Percentiles rank a stretch among this genome's conserved stretches.
Evolutionary conservation across 2,888 invertebrate genomes (phyloP).

Genomic region (Drosophila trichaetosa): DNA sequence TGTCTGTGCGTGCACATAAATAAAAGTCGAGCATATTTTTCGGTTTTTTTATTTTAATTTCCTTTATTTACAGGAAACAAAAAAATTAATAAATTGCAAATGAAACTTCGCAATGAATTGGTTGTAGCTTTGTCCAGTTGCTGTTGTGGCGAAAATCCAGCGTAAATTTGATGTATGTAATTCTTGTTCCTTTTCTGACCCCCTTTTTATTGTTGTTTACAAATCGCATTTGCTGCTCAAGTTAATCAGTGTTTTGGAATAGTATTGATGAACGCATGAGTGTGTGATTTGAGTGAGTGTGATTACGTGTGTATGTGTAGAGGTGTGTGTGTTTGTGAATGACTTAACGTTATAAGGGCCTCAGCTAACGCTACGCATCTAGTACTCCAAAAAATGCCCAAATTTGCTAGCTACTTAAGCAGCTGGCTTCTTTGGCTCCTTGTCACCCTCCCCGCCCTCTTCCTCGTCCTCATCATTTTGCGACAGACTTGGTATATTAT

Average conservation of each 20-base stretch:
- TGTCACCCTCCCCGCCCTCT: slow-evolving; percentile 79
- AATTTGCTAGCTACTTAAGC: slow-evolving; percentile 48
- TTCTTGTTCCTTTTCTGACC: slow-evolving; percentile 48
- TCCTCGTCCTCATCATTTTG: slow-evolving; percentile 82
- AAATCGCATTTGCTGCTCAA: slow-evolving; percentile 48
- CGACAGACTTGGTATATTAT: slow-evolving; percentile 85
- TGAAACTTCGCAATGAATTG: slow-evolving; percentile 72
- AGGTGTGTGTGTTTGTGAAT: slow-evolving; percentile 32
- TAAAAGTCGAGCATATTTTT: slow-evolving; percentile 19
- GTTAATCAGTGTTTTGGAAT: slow-evolving; percentile 62
- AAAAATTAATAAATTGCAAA: slow-evolving; percentile 71
- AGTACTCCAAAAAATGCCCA: slow-evolving; percentile 60
- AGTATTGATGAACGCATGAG: slow-evolving; percentile 56
- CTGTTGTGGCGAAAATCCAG: slow-evolving; percentile 55
- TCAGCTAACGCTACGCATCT: slow-evolving; percentile 66
- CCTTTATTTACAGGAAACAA: slow-evolving; percentile 81
- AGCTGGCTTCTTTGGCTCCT: slow-evolving; percentile 61
- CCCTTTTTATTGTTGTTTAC: slow-evolving; percentile 50
- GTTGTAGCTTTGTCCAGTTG: slow-evolving; percentile 70
- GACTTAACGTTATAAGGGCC: slow-evolving; percentile 66
- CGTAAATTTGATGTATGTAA: slow-evolving; percentile 49
- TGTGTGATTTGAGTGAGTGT: slow-evolving; percentile 28
- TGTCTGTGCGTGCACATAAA: background rate
- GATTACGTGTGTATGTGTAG: slow-evolving; percentile 12
- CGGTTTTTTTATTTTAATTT: slow-evolving; percentile 72